These are phyloP conservation scores for Neodontobutis hainanensis DNA, from an alignment of 2,113 vertebrate genomes.

Conservation along the genomic window DNA sequence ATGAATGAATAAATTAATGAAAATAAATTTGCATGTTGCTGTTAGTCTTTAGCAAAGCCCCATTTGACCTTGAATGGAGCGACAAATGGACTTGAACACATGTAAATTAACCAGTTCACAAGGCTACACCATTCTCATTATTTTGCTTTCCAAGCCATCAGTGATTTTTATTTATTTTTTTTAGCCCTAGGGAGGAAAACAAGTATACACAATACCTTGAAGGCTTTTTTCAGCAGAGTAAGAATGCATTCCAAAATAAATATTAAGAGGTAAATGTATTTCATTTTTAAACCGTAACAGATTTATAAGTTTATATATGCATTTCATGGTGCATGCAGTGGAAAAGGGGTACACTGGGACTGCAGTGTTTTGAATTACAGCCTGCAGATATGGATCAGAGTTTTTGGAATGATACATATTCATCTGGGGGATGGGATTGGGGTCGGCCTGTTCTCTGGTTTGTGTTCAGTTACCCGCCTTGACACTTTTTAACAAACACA, in stretches of 20 bases:
- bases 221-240: conserved; percentile 21
- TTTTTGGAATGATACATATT: conserved; percentile 72
- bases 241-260: conserved; percentile 37
- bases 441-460: conserved; percentile 68
- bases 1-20: conserved; percentile 29
- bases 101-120: conserved; percentile 18
- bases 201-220: conserved; percentile 15
- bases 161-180: conserved; percentile 5
- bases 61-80: conserved; percentile 45
- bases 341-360: conserved; percentile 20
- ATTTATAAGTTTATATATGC: conserved; percentile 61
- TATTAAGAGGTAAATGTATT: conserved; percentile 43
- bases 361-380: conserved; percentile 56
- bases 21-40: conserved; percentile 23
- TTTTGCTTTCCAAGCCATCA: not conserved
- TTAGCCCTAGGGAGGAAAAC: conserved; percentile 13
- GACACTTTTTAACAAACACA: conserved; percentile 42
- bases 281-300: conserved; percentile 38
- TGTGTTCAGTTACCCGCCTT: conserved; percentile 46
- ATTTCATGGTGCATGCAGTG: conserved; percentile 39
- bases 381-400: conserved; percentile 70
- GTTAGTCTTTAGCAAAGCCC: conserved; percentile 5
- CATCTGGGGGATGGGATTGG: conserved; percentile 70
- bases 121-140: not conserved
- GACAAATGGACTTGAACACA: conserved; percentile 13